phyloP scores from a whole-genome alignment of 2,113 vertebrate genomes.

The Ia io region DNA sequence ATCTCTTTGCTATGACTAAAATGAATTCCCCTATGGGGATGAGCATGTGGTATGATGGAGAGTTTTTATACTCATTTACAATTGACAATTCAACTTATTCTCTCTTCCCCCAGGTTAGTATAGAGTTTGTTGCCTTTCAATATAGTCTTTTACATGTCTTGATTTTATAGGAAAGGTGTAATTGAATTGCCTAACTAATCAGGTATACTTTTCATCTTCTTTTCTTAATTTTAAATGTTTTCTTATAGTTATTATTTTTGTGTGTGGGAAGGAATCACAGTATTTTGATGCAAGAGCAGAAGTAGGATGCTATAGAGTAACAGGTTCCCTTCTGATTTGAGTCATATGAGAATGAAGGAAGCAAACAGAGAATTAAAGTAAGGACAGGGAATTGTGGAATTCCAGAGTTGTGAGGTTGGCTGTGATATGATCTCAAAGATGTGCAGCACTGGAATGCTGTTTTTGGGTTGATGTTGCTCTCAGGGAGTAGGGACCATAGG shows the following conservation, averaged over 20 bases:
- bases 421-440: not conserved
- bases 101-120: slow-evolving; percentile 93
- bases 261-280: not conserved
- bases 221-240: not conserved
- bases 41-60: slow-evolving; percentile 96
- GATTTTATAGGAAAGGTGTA: not conserved
- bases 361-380: not conserved
- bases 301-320: not conserved
- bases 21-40: slow-evolving; percentile 93
- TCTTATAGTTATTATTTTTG: not conserved
- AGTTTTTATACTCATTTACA: slow-evolving; percentile 92
- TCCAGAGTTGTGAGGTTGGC: not conserved
- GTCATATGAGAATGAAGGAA: not conserved
- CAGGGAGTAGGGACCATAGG: not conserved
- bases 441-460: not conserved
- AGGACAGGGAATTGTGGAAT: not conserved
- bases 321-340: not conserved
- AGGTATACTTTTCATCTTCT: not conserved
- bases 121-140: not conserved
- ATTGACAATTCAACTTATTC: slow-evolving; percentile 93
- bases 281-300: not conserved
- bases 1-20: slow-evolving; percentile 94
- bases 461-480: not conserved
- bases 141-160: not conserved
- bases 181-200: not conserved